Conservation (phyloP, 2,797 vertebrate genomes). For the Neolamprologus multifasciatus region DNA sequence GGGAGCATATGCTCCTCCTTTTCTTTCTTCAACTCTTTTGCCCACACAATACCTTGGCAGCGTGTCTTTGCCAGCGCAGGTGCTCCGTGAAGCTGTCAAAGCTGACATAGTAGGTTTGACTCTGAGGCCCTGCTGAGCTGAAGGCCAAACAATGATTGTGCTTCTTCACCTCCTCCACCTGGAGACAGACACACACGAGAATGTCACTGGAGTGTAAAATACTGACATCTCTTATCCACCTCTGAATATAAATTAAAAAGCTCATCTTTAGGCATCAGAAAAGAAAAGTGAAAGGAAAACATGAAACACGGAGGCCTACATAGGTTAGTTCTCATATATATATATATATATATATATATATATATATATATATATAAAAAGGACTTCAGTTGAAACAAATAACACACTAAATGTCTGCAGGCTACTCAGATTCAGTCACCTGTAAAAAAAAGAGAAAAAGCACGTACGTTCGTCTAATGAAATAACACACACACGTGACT, state of each 20-base stretch:
- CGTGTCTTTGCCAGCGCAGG: constrained; percentile 93
- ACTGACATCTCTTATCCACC: background rate
- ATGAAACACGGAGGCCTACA: background rate
- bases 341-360: background rate
- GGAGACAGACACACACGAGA: constrained; percentile 13
- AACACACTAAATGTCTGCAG: background rate
- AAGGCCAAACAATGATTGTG: constrained; percentile 97
- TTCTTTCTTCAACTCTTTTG: background rate
- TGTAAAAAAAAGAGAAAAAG: constrained; percentile 1
- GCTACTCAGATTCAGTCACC: background rate
- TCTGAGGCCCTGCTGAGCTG: constrained; percentile 95
- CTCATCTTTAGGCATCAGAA: background rate
- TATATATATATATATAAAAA: background rate
- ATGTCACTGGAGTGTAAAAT: background rate
- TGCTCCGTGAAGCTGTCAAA: constrained; percentile 97
- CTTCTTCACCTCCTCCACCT: constrained; percentile 99
- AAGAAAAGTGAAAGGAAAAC: background rate
- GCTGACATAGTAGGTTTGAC: constrained; percentile 96
- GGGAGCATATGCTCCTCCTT: constrained; percentile 12
- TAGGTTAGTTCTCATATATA: background rate
- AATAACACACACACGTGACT: constrained; percentile 17
- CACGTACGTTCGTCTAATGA: background rate
- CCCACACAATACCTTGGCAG: constrained; percentile 82
- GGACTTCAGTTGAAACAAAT: background rate
- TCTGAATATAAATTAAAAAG: background rate